Conservation (phyloP, 2,888 invertebrate genomes). For the Leuctra nigra region DNA sequence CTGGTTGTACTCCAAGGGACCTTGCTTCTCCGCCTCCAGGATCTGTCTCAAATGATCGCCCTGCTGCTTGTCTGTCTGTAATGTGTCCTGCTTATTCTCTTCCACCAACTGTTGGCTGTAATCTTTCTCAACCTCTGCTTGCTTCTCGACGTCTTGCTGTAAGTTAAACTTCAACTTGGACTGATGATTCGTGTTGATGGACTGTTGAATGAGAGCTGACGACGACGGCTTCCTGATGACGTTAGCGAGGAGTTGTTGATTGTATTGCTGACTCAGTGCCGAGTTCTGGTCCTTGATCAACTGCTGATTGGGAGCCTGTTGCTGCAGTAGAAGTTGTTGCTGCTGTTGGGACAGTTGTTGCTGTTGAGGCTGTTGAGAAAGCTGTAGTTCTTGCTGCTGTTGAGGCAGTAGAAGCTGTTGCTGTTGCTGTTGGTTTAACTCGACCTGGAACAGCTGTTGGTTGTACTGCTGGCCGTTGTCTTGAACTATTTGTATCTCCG, state of each 20-base stretch:
- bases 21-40: background rate
- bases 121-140: slow-evolving; percentile 9
- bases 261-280: background rate
- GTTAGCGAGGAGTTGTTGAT: slow-evolving; percentile 8
- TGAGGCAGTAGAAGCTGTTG: slow-evolving; percentile 1
- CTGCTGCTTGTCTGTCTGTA: background rate
- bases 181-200: slow-evolving; percentile 6
- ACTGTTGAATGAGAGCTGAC: slow-evolving; percentile 4
- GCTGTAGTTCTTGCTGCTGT: background rate
- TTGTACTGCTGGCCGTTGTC: background rate
- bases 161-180: background rate
- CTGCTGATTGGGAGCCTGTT: background rate
- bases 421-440: background rate
- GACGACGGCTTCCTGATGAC: slow-evolving; percentile 2
- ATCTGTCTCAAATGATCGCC: background rate
- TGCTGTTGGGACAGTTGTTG: slow-evolving; percentile 2
- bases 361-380: background rate
- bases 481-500: too few species aligned
- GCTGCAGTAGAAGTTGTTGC: background rate
- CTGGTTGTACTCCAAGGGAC: background rate
- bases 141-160: slow-evolving; percentile 3
- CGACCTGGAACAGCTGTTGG: background rate
- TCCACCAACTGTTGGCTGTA: slow-evolving; percentile 21
- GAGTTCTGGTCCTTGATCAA: background rate
- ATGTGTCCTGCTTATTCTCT: slow-evolving; percentile 17